phyloP scores from a whole-genome alignment of 2,888 invertebrate genomes.

The Ophonus ardosiacus region DNA sequence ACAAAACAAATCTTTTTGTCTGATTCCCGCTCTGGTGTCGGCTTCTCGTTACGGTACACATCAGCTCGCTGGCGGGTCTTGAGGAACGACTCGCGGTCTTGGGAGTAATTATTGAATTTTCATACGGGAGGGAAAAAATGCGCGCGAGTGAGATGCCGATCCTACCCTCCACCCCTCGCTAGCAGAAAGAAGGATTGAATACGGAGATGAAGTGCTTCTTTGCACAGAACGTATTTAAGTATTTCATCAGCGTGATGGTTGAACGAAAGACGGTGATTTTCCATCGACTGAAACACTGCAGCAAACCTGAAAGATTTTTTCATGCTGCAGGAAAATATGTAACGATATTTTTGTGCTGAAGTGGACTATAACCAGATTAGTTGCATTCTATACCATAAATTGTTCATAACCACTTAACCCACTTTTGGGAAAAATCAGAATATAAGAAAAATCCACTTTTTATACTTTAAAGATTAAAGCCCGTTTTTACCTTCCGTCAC shows the following conservation, averaged over 20 bases:
- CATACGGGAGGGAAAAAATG: slow-evolving; percentile 62
- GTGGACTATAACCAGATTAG: no score
- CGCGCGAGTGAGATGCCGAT: slow-evolving; percentile 47
- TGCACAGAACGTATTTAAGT: slow-evolving; percentile 63
- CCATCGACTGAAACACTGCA: slow-evolving; percentile 1
- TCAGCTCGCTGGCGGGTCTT: slow-evolving; percentile 45
- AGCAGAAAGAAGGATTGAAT: slow-evolving; percentile 60
- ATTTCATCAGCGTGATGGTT: slow-evolving; percentile 63
- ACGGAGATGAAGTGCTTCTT: slow-evolving; percentile 63
- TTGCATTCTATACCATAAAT: no score
- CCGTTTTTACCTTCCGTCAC: no score
- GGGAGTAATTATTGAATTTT: slow-evolving; percentile 64
- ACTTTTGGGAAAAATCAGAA: no score
- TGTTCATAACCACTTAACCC: no score
- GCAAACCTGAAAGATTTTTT: neutral
- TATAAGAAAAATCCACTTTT: no score
- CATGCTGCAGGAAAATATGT: no score
- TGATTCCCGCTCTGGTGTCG: neutral
- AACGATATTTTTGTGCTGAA: no score
- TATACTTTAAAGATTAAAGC: no score
- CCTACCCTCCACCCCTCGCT: neutral
- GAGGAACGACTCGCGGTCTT: slow-evolving; percentile 63
- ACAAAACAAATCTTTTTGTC: neutral
- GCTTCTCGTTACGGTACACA: slow-evolving; percentile 55
- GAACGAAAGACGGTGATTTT: slow-evolving; percentile 45